Evolutionary conservation across 2,888 invertebrate species (phyloP).

Genomic region (Chymomyza fuscimana): DNA sequence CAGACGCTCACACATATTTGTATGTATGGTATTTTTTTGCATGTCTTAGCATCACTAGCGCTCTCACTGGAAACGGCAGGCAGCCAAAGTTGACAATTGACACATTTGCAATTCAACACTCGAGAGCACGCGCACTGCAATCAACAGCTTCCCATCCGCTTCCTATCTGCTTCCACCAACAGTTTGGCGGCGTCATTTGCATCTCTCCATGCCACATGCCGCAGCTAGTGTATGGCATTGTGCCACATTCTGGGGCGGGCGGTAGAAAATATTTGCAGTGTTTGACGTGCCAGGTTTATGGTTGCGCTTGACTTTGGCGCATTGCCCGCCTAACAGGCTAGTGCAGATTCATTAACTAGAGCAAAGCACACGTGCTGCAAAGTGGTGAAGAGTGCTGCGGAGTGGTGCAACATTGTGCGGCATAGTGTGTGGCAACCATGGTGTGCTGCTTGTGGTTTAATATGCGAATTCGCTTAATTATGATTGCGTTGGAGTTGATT

Average conservation of each 20-base stretch:
- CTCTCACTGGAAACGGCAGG: neutral
- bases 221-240: slow-evolving; percentile 14
- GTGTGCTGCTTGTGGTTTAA: slow-evolving; percentile 42
- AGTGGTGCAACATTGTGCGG: too few species aligned
- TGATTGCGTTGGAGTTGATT: slow-evolving; percentile 30
- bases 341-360: slow-evolving; percentile 68
- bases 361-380: slow-evolving; percentile 47
- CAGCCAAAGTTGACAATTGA: slow-evolving; percentile 69
- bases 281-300: slow-evolving; percentile 59
- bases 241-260: slow-evolving; percentile 18
- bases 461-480: slow-evolving; percentile 57
- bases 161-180: neutral
- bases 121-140: slow-evolving; percentile 43
- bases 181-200: slow-evolving; percentile 65
- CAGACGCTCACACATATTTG: neutral
- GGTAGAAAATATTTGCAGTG: slow-evolving; percentile 73
- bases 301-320: slow-evolving; percentile 17
- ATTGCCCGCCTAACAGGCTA: slow-evolving; percentile 17
- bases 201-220: slow-evolving; percentile 62
- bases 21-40: neutral
- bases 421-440: slow-evolving; percentile 6
- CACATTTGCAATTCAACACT: slow-evolving; percentile 75
- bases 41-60: neutral
- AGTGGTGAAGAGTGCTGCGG: neutral
- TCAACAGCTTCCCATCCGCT: slow-evolving; percentile 39